Evolutionary conservation across 2,113 vertebrate genomes (phyloP).

Genomic region (Grantiella picta): DNA sequence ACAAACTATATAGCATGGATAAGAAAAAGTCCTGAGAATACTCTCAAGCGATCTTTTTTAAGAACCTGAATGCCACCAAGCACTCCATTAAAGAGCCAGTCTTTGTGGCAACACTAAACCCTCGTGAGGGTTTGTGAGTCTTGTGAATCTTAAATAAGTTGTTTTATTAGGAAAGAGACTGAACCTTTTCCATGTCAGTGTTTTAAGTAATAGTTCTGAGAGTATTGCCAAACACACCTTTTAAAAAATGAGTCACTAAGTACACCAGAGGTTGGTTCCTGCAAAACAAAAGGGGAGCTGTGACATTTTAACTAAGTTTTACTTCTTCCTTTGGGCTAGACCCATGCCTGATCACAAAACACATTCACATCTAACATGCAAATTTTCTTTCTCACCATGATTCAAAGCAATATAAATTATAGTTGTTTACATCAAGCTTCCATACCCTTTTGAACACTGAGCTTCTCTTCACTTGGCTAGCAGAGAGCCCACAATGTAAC

Average conservation of each 20-base stretch:
- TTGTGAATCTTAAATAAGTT: not conserved
- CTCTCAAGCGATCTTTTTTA: not conserved
- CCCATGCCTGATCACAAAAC: not conserved
- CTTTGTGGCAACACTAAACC: not conserved
- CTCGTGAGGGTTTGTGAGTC: not conserved
- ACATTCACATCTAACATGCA: not conserved
- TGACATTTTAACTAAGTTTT: constrained; percentile 39
- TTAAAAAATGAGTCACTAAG: constrained; percentile 19
- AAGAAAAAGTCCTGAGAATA: not conserved
- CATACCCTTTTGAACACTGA: not conserved
- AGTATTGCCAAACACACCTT: not conserved
- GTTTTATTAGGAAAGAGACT: not conserved
- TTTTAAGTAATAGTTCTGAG: not conserved
- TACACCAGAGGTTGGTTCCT: not conserved
- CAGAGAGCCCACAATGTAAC: not conserved
- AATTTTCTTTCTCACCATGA: not conserved
- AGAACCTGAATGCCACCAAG: not conserved
- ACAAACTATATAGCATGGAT: not conserved
- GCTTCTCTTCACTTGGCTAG: not conserved
- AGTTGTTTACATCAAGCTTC: constrained; percentile 5
- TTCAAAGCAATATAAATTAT: constrained; percentile 26
- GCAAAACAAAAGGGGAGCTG: not conserved
- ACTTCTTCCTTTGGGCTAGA: not conserved
- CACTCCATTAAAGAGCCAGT: not conserved
- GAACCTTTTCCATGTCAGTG: not conserved